Evolutionary conservation across 2,113 vertebrate species (phyloP).

Genomic region (Salvelinus sp.): DNA sequence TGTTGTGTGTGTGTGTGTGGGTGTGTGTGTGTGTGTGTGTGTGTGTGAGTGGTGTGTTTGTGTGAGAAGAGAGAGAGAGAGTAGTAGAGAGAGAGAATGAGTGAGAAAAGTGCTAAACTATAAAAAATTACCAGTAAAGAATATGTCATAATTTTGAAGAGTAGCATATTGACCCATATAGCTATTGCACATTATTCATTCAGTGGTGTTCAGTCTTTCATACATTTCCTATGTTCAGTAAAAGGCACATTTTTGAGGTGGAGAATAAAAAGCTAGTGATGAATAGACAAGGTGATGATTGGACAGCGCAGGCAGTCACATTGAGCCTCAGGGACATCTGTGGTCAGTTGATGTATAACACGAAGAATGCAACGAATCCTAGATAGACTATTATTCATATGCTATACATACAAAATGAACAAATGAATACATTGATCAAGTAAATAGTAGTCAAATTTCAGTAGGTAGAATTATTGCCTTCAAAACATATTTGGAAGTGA

Average conservation of each 20-base stretch:
- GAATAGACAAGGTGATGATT: not conserved
- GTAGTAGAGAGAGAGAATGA: not conserved
- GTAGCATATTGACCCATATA: not conserved
- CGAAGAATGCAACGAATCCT: not conserved
- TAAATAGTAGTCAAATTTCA: not conserved
- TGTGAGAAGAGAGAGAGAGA: not conserved
- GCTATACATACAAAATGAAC: not conserved
- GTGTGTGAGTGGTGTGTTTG: not conserved
- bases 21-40: not conserved
- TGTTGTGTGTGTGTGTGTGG: slow-evolving; percentile 10
- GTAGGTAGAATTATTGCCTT: not conserved
- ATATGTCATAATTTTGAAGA: not conserved
- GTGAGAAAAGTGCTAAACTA: not conserved
- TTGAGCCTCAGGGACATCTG: slow-evolving; percentile 57
- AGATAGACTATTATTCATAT: not conserved
- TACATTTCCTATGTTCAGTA: not conserved
- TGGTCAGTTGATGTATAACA: slow-evolving; percentile 31
- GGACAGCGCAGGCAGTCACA: too few species aligned
- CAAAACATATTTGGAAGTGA: not conserved
- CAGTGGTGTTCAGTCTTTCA: not conserved
- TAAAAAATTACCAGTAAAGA: not conserved
- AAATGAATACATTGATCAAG: not conserved
- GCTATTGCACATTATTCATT: not conserved
- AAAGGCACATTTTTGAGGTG: not conserved
- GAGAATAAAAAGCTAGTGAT: slow-evolving; percentile 15